Evolutionary conservation across 92 coral and sea anemone species (phyloP).

Genomic region (Phenganax subtilis): DNA sequence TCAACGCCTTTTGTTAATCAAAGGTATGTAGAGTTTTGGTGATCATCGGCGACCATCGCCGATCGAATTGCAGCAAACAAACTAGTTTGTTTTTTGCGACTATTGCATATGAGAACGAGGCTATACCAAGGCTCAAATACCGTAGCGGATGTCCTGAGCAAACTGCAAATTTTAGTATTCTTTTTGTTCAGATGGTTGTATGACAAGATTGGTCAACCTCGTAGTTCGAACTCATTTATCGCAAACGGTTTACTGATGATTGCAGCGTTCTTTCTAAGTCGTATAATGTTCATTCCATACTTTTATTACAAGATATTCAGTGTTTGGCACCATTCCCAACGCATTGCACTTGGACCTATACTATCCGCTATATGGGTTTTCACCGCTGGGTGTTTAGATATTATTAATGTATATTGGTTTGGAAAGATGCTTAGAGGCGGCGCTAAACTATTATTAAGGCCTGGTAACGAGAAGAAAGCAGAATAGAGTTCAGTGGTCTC

Average conservation of each 20-base stretch:
- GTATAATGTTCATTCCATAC: slow-evolving; percentile 69
- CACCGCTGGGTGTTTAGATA: slow-evolving; percentile 64
- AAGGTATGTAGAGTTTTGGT: slow-evolving; percentile 53
- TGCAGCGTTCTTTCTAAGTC: slow-evolving; percentile 67
- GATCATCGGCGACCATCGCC: too few relatives aligned
- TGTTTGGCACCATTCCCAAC: slow-evolving; percentile 60
- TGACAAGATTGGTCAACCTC: slow-evolving; percentile 60
- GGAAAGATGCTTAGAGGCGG: slow-evolving; percentile 75
- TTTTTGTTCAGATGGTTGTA: slow-evolving; percentile 70
- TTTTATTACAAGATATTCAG: slow-evolving; percentile 74
- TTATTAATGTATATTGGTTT: slow-evolving; percentile 80
- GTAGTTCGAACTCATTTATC: slow-evolving; percentile 59
- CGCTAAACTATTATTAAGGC: slow-evolving; percentile 44
- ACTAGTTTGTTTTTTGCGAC: too few relatives aligned
- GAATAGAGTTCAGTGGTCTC: background rate
- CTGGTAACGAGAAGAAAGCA: slow-evolving; percentile 36
- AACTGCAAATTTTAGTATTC: too few relatives aligned
- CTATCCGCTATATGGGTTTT: slow-evolving; percentile 57
- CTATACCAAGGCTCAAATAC: too few relatives aligned
- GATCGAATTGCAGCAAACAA: too few relatives aligned
- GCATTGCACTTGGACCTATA: slow-evolving; percentile 52
- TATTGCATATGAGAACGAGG: too few relatives aligned
- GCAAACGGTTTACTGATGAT: slow-evolving; percentile 74
- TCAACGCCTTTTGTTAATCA: slow-evolving; percentile 95
- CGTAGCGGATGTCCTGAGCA: too few relatives aligned